phyloP scores from a whole-genome alignment of 1,140 invertebrate species.

The Triops longicaudatus region DNA sequence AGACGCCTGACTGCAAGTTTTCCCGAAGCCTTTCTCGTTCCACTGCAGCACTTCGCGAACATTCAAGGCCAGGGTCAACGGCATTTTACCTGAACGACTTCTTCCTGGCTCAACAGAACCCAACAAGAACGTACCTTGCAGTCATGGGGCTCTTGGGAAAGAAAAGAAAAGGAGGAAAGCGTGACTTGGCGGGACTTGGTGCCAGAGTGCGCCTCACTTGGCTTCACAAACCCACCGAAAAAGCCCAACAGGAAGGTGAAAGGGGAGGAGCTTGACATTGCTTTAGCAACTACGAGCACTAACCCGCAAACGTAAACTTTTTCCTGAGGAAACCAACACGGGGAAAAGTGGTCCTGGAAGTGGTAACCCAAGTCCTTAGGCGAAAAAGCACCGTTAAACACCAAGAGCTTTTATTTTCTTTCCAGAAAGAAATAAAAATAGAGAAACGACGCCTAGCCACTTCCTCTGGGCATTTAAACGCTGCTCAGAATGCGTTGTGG shows the following conservation, averaged over 20 bases:
- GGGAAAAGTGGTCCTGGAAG: constrained; percentile 11
- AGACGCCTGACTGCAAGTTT: neutral
- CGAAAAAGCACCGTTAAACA: neutral
- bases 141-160: neutral
- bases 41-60: neutral
- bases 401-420: neutral
- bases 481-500: too few species aligned
- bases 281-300: too few species aligned
- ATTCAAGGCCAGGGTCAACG: constrained; percentile 14
- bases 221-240: neutral
- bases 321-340: neutral
- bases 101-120: neutral
- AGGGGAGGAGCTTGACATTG: neutral
- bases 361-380: neutral
- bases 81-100: neutral
- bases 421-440: neutral
- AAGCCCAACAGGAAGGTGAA: neutral
- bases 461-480: neutral
- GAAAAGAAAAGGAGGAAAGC: neutral
- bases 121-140: neutral
- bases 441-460: neutral
- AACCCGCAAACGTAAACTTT: neutral
- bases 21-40: neutral
- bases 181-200: neutral
- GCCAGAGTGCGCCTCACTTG: neutral